Conservation (phyloP, 2,113 vertebrate species). For the Gymnobelideus leadbeateri region DNA sequence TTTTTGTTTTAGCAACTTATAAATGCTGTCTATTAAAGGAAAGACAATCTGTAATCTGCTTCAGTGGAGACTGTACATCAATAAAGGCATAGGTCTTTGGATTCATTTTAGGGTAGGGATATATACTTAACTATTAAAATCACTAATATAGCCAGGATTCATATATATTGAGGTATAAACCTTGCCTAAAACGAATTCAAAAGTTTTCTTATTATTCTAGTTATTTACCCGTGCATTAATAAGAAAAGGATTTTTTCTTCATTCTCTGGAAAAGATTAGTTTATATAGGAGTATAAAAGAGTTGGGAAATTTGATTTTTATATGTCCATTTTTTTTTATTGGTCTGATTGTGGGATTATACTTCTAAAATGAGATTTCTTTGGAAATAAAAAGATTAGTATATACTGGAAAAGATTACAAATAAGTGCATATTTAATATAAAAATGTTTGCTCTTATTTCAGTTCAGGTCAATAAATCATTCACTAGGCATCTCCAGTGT, state of each 20-base stretch:
- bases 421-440: too few species aligned
- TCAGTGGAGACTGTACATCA: background rate
- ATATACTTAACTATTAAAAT: background rate
- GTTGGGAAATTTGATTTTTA: background rate
- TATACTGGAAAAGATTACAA: too few species aligned
- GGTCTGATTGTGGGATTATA: background rate
- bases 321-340: background rate
- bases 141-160: background rate
- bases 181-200: slow-evolving; percentile 16
- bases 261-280: background rate
- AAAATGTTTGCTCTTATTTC: too few species aligned
- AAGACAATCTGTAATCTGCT: background rate
- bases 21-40: background rate
- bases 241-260: background rate
- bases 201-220: slow-evolving; percentile 16
- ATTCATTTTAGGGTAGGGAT: too few species aligned
- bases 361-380: background rate
- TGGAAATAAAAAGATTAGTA: background rate
- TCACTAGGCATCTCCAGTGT: too few species aligned
- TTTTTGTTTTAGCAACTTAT: background rate
- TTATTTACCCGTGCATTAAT: background rate
- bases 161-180: slow-evolving; percentile 24
- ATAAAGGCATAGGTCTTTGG: background rate
- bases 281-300: background rate
- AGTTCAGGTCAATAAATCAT: too few species aligned